Evolutionary conservation across 2,113 vertebrate genomes (phyloP).

Genomic region (Neotoma lepida): DNA sequence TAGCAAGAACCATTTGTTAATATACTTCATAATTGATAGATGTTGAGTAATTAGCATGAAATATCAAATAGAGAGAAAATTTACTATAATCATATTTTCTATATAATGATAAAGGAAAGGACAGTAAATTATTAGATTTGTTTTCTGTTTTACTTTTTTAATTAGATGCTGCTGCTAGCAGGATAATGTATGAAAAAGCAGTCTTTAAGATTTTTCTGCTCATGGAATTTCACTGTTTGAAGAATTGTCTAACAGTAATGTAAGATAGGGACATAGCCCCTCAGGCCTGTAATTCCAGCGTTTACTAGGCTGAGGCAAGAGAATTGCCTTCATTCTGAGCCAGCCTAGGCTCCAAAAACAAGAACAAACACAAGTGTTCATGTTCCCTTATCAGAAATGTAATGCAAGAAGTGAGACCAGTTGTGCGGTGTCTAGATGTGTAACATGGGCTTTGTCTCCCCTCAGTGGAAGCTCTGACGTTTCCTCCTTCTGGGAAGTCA

Average conservation of each 20-base stretch:
- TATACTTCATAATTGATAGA: constrained; percentile 38
- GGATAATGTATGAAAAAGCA: constrained; percentile 32
- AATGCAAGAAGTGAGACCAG: not conserved
- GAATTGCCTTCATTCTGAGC: not conserved
- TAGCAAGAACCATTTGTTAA: constrained; percentile 13
- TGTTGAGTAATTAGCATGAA: constrained; percentile 29
- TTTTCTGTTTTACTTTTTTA: constrained; percentile 53
- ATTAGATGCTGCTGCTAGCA: constrained; percentile 28
- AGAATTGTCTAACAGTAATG: constrained; percentile 42
- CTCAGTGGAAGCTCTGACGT: constrained; percentile 96
- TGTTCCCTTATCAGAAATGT: not conserved
- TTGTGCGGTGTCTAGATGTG: not conserved
- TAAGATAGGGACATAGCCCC: no score
- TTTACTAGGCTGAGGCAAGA: not conserved
- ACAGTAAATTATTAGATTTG: not conserved
- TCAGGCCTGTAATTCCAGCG: not conserved
- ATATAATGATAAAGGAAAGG: constrained; percentile 16
- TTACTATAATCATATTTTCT: constrained; percentile 38
- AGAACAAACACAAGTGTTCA: not conserved
- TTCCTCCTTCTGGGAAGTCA: constrained; percentile 96
- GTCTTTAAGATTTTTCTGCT: constrained; percentile 37
- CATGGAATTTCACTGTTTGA: constrained; percentile 47
- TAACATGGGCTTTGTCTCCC: constrained; percentile 51
- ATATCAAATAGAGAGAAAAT: constrained; percentile 26
- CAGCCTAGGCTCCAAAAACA: not conserved